Percentiles rank a stretch among this genome's conserved stretches.
These are phyloP conservation scores for Enteromius afrohamiltoni DNA, from an alignment of 2,797 vertebrate species.

Conservation along the genomic window DNA sequence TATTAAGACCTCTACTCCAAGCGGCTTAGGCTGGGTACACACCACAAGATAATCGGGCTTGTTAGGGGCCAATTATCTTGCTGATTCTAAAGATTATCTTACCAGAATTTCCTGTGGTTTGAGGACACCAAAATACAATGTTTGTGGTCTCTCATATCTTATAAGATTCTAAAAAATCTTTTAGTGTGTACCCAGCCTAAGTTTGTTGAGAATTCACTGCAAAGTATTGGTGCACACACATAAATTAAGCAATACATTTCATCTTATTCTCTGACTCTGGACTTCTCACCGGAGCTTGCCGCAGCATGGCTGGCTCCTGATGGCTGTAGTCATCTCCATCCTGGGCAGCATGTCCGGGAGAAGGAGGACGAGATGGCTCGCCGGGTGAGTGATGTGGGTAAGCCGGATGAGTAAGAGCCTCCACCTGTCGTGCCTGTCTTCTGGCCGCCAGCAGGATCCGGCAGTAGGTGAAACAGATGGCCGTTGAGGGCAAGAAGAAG, in stretches of 20 bases:
- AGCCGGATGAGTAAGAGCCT: constrained; percentile 82
- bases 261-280: constrained; percentile 3
- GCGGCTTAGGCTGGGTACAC: too few relatives aligned
- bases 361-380: constrained; percentile 75
- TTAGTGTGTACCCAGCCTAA: not conserved
- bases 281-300: constrained; percentile 70
- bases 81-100: too few relatives aligned
- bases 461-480: constrained; percentile 98
- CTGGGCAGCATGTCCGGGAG: constrained; percentile 65
- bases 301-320: constrained; percentile 70
- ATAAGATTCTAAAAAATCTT: too few relatives aligned
- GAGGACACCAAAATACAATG: too few relatives aligned
- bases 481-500: constrained; percentile 92
- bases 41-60: too few relatives aligned
- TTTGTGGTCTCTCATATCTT: too few relatives aligned
- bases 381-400: constrained; percentile 76
- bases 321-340: constrained; percentile 76
- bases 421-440: constrained; percentile 91
- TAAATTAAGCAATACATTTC: not conserved
- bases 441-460: constrained; percentile 90
- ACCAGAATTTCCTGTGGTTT: too few relatives aligned
- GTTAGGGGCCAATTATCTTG: too few relatives aligned
- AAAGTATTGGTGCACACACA: not conserved
- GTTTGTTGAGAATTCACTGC: not conserved
- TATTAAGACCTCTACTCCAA: too few relatives aligned